These are phyloP conservation scores for Mormoops blainvillei DNA, from an alignment of 2,113 vertebrate genomes.

Conservation along the genomic window DNA sequence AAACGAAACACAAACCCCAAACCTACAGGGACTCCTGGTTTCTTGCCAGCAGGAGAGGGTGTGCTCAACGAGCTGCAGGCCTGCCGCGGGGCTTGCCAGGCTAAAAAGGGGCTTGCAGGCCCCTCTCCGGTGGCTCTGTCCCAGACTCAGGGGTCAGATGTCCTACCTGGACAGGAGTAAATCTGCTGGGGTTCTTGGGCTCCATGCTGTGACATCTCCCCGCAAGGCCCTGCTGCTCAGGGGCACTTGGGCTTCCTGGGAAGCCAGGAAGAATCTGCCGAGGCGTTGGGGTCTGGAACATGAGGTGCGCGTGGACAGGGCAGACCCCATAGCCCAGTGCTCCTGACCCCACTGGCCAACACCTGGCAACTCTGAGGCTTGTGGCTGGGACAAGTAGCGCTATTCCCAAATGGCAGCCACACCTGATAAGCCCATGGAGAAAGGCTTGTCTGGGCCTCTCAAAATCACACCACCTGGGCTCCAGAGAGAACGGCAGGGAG, in stretches of 20 bases:
- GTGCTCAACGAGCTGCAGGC: background rate
- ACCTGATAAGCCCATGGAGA: background rate
- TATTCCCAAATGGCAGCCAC: background rate
- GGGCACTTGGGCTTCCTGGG: background rate
- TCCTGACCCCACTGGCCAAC: too few species aligned
- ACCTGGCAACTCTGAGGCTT: background rate
- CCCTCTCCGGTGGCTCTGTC: background rate
- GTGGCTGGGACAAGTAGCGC: background rate
- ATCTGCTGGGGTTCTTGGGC: background rate
- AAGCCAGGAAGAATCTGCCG: background rate
- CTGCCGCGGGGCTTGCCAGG: background rate
- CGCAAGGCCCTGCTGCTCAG: background rate
- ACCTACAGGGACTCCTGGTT: background rate
- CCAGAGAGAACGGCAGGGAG: background rate
- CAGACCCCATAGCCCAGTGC: background rate
- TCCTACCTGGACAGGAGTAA: background rate
- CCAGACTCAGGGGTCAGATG: too few species aligned
- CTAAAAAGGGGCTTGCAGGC: background rate
- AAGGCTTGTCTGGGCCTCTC: rapidly evolving
- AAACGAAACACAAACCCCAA: too few species aligned
- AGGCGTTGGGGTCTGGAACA: background rate
- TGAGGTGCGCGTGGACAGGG: background rate
- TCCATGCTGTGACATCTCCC: rapidly evolving
- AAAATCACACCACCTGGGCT: background rate
- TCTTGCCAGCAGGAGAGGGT: background rate